phyloP scores from a whole-genome alignment of 2,797 vertebrate species.

The Lateolabrax maculatus region DNA sequence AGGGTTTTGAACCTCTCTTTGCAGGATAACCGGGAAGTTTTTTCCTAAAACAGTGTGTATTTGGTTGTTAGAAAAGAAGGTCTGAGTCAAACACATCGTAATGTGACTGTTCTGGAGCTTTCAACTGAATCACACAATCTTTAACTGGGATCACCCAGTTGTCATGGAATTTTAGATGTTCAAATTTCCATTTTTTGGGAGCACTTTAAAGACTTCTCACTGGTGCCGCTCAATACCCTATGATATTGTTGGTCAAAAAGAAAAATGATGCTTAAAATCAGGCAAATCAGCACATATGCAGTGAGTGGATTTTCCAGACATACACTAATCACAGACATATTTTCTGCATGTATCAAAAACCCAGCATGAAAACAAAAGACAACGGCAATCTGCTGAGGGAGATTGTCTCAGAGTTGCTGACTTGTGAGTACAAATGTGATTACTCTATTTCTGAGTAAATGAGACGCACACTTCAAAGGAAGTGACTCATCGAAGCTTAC shows the following conservation, averaged over 20 bases:
- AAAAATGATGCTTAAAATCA: neutral
- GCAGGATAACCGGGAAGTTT: neutral
- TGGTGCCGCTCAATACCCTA: too few species aligned
- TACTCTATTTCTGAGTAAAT: neutral
- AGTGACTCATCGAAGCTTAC: constrained; percentile 16
- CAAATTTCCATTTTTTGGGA: constrained; percentile 3
- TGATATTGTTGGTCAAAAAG: neutral
- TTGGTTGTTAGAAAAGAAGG: neutral
- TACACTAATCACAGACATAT: neutral
- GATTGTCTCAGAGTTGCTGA: constrained; percentile 1
- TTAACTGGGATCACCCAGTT: neutral
- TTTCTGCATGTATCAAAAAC: neutral
- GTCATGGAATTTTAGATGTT: neutral
- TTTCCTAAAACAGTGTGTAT: neutral
- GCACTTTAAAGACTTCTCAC: neutral
- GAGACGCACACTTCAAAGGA: constrained; percentile 14
- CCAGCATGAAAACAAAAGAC: neutral
- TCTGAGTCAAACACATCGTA: neutral
- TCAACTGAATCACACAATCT: neutral
- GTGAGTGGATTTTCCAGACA: neutral
- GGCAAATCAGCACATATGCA: neutral
- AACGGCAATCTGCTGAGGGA: neutral
- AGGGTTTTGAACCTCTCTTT: neutral
- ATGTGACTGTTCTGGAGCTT: neutral
- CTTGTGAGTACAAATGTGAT: neutral